Percentiles rank a stretch among this genome's conserved stretches.
Conservation (phyloP, 2,113 vertebrate genomes). For the Gorsachius goisagi region DNA sequence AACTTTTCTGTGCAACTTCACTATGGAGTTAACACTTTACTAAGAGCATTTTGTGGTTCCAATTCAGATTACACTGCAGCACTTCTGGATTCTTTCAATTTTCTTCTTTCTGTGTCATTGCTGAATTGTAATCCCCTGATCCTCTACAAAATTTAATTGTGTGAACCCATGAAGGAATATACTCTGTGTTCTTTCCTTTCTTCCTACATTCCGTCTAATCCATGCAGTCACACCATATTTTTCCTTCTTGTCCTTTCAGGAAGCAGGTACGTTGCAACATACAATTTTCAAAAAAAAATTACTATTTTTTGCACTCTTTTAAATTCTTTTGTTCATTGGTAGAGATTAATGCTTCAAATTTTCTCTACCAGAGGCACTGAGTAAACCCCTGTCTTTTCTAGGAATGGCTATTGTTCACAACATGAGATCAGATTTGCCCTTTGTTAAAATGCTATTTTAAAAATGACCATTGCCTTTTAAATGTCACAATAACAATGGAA, state of each 20-base stretch:
- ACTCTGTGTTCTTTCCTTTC: background rate
- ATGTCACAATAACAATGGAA: slow-evolving; percentile 10
- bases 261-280: background rate
- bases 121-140: background rate
- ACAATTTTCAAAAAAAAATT: background rate
- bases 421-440: background rate
- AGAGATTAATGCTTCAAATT: background rate
- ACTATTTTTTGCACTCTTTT: background rate
- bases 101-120: background rate
- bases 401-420: background rate
- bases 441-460: slow-evolving; percentile 15
- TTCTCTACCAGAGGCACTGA: background rate
- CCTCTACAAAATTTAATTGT: background rate
- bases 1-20: background rate
- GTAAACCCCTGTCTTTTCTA: background rate
- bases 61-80: background rate
- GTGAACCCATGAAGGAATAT: background rate
- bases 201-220: background rate
- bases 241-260: background rate
- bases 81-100: background rate
- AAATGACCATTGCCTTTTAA: background rate
- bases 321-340: background rate
- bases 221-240: background rate
- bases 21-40: background rate
- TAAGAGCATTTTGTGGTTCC: background rate